Base-by-base conservation (phyloP, 2,113 vertebrate genomes). In the Plestiodon gilberti region DNA sequence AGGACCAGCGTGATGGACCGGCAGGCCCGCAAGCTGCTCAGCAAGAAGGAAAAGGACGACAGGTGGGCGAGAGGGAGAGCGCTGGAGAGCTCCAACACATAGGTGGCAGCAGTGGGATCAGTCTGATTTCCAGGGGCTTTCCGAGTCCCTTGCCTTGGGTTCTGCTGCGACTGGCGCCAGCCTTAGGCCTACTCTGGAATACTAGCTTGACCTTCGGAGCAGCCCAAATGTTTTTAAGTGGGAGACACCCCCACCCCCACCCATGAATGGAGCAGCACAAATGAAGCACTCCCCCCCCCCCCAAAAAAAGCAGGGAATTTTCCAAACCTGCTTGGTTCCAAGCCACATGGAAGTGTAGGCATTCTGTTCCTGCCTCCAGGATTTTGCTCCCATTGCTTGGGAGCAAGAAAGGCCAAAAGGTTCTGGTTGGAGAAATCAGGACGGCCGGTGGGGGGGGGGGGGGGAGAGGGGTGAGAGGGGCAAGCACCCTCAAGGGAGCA, bases 1-100 rank as follows among this genome's bases (percentile, higher is more conserved):
- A 96, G 98, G 40, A 99, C 98, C 35, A 98, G 98, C 0, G 98
- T 99, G 87, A 98, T 99, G 98, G 98, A 99, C 92, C 94, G 98
- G 17, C 98, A 98, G 95, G 98, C 98, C 28, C 96, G 98, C 78
- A 96, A 97, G 84, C 96, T 98, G 84, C 93, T 98, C 81, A 97
- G 87, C 96, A 98, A 98, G 81, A 96, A 97, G 77, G 98, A 98
- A 93, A 97, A 97, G 89, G 97, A 98, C 1, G 98, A 98, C 94
- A 98, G 98, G 98, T 92, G 11, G 79, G 88, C 33, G 15, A 35
- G 30, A 11, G 28, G 43, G 14, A n/a, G 22, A 8, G 28, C 5
- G 82, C 15, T 33, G 28, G 48, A n/a, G n/a, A n/a, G n/a, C n/a
- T n/a, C n/a, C n/a, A n/a, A n/a, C n/a, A n/a, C n/a, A 48, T 8